A percentile compares a stretch with the other conserved stretches of the same genome.
phyloP scores from a whole-genome alignment of 1,140 invertebrate species.

The Eulimnadia texana region DNA sequence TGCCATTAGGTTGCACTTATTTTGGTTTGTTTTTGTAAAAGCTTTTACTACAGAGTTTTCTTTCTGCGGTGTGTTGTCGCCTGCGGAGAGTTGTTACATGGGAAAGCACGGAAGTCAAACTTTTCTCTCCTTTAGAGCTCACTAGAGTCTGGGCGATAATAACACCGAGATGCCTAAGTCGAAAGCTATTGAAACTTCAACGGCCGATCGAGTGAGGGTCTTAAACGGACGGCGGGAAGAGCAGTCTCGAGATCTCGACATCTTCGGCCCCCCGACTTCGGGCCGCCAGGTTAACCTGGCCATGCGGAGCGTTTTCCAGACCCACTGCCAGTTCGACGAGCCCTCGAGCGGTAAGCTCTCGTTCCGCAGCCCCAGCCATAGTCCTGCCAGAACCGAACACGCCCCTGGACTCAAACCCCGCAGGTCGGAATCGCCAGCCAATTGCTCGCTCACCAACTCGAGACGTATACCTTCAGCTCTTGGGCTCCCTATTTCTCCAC shows the following conservation, averaged over 20 bases:
- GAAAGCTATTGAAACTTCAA: not conserved
- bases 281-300: constrained; percentile 8
- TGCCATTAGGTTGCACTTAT: not conserved
- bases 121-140: not conserved
- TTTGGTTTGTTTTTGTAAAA: not conserved
- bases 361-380: constrained; percentile 12
- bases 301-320: constrained; percentile 11
- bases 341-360: not conserved
- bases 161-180: not conserved
- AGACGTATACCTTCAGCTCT: not conserved
- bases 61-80: too few species aligned
- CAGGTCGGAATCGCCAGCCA: constrained; percentile 4
- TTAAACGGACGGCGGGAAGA: not conserved
- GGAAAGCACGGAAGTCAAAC: not conserved
- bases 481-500: not conserved
- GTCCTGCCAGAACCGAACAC: constrained; percentile 4
- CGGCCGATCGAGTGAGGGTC: not conserved
- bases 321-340: constrained; percentile 11
- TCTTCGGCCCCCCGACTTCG: constrained; percentile 3
- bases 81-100: not conserved
- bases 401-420: not conserved
- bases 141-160: not conserved
- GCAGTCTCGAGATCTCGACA: not conserved
- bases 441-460: not conserved
- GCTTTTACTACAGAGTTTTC: too few species aligned